phyloP scores from a whole-genome alignment of 1,140 invertebrate genomes.

The Steinernema feltiae region DNA sequence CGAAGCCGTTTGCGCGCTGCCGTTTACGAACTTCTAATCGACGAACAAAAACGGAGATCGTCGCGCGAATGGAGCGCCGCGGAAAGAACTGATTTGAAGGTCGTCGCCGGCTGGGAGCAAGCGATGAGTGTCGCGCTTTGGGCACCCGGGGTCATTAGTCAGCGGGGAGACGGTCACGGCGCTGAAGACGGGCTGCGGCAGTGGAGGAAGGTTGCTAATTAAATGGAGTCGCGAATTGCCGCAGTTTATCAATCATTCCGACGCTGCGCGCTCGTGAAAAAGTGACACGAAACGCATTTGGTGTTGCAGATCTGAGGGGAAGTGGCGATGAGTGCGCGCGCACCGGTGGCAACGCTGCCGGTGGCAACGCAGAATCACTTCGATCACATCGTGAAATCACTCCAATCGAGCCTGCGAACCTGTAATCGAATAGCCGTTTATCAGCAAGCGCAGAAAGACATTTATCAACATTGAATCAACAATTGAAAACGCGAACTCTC shows the following conservation, averaged over 20 bases:
- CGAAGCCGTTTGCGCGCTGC: not conserved
- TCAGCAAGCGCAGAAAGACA: no score
- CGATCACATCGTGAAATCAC: no score
- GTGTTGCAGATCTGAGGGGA: no score
- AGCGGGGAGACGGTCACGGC: not conserved
- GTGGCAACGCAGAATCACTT: no score
- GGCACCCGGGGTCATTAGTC: not conserved
- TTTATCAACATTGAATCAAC: no score
- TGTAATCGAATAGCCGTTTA: no score
- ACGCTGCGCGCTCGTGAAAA: not conserved
- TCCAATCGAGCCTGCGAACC: no score
- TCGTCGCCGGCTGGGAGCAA: not conserved
- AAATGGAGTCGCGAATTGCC: not conserved
- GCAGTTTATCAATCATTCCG: not conserved
- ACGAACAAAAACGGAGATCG: not conserved
- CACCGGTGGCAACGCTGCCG: no score
- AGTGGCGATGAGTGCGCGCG: not conserved
- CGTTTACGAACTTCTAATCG: constrained; percentile 13
- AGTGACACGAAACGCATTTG: not conserved
- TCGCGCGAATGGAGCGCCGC: not conserved
- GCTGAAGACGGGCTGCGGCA: no score
- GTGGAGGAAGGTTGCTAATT: not conserved
- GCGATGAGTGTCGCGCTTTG: not conserved
- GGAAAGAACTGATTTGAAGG: not conserved
- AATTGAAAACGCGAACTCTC: no score